Percentiles rank a stretch among this genome's conserved stretches.
Evolutionary conservation across 2,797 vertebrate genomes (phyloP).

Genomic region (Amazonetta brasiliensis): DNA sequence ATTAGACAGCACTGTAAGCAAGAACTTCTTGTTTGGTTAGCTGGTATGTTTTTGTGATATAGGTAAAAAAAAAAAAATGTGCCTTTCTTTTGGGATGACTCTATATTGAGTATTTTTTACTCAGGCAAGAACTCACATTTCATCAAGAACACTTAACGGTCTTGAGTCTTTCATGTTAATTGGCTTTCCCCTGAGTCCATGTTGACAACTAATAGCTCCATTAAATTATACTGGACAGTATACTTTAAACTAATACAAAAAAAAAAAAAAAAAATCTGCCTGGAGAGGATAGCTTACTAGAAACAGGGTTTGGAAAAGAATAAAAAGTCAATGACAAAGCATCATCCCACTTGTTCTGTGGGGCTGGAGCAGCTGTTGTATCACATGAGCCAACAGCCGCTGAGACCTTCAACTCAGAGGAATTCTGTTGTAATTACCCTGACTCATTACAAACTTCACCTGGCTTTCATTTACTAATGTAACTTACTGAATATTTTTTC

Average conservation of each 20-base stretch:
- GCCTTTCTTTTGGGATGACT: neutral
- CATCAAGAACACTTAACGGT: neutral
- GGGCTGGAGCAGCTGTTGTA: neutral
- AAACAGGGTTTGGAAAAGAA: neutral
- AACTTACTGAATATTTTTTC: conserved; percentile 3
- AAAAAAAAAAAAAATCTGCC: neutral
- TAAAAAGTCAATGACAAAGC: neutral
- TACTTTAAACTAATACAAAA: neutral
- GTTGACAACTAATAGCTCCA: neutral
- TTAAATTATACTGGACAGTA: neutral
- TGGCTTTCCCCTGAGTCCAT: neutral
- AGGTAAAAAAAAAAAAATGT: neutral
- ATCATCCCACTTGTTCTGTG: neutral
- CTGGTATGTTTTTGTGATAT: neutral
- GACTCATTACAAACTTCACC: conserved; percentile 36
- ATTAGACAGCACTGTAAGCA: neutral
- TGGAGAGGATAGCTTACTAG: neutral
- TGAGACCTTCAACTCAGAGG: neutral
- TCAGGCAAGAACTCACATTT: neutral
- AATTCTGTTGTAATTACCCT: conserved; percentile 37
- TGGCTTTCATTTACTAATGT: neutral
- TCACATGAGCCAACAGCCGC: neutral
- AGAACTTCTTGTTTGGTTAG: neutral
- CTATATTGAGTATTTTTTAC: neutral
- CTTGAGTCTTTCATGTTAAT: neutral